Evolutionary conservation across 2,113 vertebrate species (phyloP), one percentile per base, ranked within the genome.

Genomic region (Synchiropus splendidus): DNA sequence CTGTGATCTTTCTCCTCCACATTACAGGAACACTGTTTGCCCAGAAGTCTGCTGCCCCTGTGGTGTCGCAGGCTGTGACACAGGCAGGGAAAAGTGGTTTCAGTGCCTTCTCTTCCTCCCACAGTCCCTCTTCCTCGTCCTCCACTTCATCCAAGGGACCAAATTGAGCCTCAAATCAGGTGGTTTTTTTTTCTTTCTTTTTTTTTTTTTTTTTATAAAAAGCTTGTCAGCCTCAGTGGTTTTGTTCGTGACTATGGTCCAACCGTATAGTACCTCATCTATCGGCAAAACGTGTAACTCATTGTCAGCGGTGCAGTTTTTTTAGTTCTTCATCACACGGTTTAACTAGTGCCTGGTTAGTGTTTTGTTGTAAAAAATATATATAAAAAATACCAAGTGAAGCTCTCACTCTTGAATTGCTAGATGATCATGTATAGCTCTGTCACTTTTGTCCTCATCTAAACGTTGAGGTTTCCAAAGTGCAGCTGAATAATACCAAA

Each of bases 11-110:
- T 27, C 21, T 27, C n/a, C 21, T 27, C 21, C 4, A 27, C 21
- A 8, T 27, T 27, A 8, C 49, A 88, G 86, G 86, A 52, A 84
- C 67, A 12, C 63, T 88, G 48, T 86, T 80, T 50, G 85, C 86
- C 15, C 85, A 87, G 70, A 85, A 79, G 54, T 52, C 84, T 1
- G 35, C 74, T 13, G 62, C 67, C 34, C 45, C 79, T 1, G 71
- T 72, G 31, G 56, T 47, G 1, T 67, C 81, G 2, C 76, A 79
- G 54, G 49, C 58, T 4, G 51, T 71, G n/a, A 81, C 77, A 18
- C 31, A 50, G 14, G 64, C 78, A 42, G 81, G 80, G 61, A 80
- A 80, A 1, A 80, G 72, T 34, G 82, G 74, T 34, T 85, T 84
- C 45, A 72, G 73, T n/a, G 64, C 76, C 33, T 75, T 83, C 39